Evolutionary conservation across 1,140 invertebrate species (phyloP), one percentile per base, ranked within the genome.

Genomic region (Maconellicoccus hirsutus): DNA sequence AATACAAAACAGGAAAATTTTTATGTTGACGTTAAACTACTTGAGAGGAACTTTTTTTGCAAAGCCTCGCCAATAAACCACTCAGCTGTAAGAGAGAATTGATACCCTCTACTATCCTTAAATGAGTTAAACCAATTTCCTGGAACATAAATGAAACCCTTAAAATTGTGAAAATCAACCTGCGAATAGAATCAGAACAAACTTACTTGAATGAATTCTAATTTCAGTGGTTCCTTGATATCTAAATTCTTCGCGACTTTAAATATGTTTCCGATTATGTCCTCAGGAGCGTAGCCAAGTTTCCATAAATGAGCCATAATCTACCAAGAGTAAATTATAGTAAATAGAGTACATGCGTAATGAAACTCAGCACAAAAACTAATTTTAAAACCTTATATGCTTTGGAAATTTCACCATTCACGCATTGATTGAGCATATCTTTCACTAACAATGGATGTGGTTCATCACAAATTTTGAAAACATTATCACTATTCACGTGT

Each of bases 381-480:
- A n/a, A n/a, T n/a, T 66, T 16, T 2, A 66, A 39, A 27, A 89
- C 87, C 80, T 90, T 90, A 77, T 92, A 96, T 0, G 95, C 92
- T 75, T 91, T 89, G 71, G 89, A 87, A 73, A 98, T 89, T 74
- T 98, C 87, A 42, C 88, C 87, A 69, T 88, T 79, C 0, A 84
- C 81, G 81, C 95, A 99, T 76, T 87, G 84, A 71, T 92, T 85
- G 69, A 99, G 81, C 94, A 99, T 98, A 74, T 91, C 87, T 80
- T 92, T 91, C 10, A 99, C 87, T 0, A 96, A 78, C 73, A 97
- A 82, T 7, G 98, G 98, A 84, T 99, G 96, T 0, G 98, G 97
- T 79, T 99, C 96, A 82, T 99, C 98, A 79, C 98, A 99, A 16
- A 99, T 96, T 84, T 98, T 99, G 77, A 98, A 99, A n/a, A 99